Evolutionary conservation across 2,888 invertebrate genomes (phyloP).

Genomic region (Cryptosula pallasiana): DNA sequence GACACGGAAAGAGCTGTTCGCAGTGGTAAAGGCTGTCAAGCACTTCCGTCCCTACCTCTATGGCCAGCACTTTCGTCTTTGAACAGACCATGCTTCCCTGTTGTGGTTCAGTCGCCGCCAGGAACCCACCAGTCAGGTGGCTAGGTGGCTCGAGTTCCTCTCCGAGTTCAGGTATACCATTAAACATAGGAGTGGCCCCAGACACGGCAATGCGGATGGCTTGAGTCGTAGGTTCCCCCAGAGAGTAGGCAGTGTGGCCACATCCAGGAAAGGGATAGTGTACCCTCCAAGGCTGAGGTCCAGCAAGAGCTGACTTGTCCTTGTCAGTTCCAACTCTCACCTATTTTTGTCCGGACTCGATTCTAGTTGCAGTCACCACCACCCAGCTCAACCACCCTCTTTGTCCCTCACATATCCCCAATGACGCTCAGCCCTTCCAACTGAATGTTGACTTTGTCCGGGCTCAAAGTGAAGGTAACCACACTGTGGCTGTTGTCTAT

Average conservation of each 20-base stretch:
- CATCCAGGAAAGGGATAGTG: background rate
- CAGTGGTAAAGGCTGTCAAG: background rate
- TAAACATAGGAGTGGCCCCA: background rate
- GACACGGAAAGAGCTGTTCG: background rate
- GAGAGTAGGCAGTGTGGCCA: background rate
- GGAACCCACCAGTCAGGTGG: background rate
- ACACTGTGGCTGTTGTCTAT: too few relatives aligned
- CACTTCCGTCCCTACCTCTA: background rate
- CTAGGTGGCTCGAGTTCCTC: background rate
- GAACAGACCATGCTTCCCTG: background rate
- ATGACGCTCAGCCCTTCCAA: too few relatives aligned
- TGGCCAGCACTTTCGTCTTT: background rate
- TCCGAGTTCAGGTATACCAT: background rate
- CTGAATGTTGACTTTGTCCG: too few relatives aligned
- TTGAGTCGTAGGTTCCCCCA: background rate
- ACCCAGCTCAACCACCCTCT: too few relatives aligned
- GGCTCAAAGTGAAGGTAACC: too few relatives aligned
- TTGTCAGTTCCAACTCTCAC: too few relatives aligned
- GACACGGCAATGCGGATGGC: background rate
- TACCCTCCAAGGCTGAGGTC: too few relatives aligned
- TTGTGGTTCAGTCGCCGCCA: background rate
- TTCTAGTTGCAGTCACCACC: too few relatives aligned
- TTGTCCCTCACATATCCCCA: too few relatives aligned
- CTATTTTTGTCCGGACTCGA: too few relatives aligned
- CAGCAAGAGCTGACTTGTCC: too few relatives aligned